These are phyloP conservation scores for Dipodomys merriami DNA, from an alignment of 2,113 vertebrate species.

Conservation along the genomic window DNA sequence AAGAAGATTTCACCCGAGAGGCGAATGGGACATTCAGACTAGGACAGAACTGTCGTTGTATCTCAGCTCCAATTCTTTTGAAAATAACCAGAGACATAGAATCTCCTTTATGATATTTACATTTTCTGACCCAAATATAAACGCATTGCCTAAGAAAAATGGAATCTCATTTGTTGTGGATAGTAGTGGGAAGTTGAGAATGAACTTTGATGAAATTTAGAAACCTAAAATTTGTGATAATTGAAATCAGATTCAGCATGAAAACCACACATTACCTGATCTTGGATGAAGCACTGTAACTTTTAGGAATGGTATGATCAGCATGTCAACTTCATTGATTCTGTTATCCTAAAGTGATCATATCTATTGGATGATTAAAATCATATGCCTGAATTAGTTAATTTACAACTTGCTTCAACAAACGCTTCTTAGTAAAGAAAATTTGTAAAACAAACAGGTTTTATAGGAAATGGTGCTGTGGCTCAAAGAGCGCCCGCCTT, in stretches of 20 bases:
- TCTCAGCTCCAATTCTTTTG: background rate
- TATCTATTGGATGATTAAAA: no score
- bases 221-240: background rate
- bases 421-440: background rate
- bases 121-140: background rate
- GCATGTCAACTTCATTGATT: background rate
- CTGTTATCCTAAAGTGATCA: background rate
- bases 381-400: background rate
- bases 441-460: background rate
- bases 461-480: background rate
- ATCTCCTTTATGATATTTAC: background rate
- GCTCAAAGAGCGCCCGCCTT: no score
- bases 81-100: background rate
- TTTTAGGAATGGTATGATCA: background rate
- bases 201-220: background rate
- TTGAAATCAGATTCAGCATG: background rate
- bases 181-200: fast-evolving
- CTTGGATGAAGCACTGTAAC: background rate
- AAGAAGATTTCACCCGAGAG: background rate
- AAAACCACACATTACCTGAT: background rate
- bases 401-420: background rate
- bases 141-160: background rate
- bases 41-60: background rate
- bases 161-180: background rate
- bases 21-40: background rate